Evolutionary conservation across 1,140 invertebrate genomes (phyloP).

Genomic region (Idris sp.): DNA sequence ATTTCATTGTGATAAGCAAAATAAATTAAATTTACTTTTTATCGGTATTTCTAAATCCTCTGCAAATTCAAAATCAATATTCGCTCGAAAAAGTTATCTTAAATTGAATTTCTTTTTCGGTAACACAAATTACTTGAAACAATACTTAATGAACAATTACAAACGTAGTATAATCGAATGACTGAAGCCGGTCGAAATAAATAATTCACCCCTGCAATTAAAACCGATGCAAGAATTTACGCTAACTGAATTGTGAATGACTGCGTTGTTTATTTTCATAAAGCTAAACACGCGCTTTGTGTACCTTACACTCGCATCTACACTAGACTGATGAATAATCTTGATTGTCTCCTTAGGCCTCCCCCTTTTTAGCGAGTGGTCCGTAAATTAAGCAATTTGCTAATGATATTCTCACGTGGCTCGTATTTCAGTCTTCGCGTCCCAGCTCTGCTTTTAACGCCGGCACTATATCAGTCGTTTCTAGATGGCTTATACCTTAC

Average conservation of each 20-base stretch:
- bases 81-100: too few species aligned
- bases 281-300: constrained; percentile 52
- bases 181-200: constrained; percentile 18
- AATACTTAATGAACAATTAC: constrained; percentile 14
- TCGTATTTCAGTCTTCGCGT: constrained; percentile 74
- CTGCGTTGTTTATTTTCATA: constrained; percentile 46
- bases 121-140: not conserved
- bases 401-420: constrained; percentile 78
- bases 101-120: too few species aligned
- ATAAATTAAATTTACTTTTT: too few species aligned
- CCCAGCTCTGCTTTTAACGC: constrained; percentile 72
- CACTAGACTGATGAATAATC: constrained; percentile 56
- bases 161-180: constrained; percentile 18
- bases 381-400: constrained; percentile 78
- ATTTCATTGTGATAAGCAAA: not conserved
- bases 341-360: constrained; percentile 64
- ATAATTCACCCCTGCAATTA: constrained; percentile 37
- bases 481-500: constrained; percentile 62
- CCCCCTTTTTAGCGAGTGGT: constrained; percentile 62
- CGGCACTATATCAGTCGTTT: constrained; percentile 67
- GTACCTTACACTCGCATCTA: constrained; percentile 32
- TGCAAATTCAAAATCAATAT: too few species aligned
- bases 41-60: too few species aligned
- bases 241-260: constrained; percentile 19
- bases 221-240: constrained; percentile 48